Evolutionary conservation across 2,888 invertebrate species (phyloP).

Genomic region (Anoplius nigerrimus): DNA sequence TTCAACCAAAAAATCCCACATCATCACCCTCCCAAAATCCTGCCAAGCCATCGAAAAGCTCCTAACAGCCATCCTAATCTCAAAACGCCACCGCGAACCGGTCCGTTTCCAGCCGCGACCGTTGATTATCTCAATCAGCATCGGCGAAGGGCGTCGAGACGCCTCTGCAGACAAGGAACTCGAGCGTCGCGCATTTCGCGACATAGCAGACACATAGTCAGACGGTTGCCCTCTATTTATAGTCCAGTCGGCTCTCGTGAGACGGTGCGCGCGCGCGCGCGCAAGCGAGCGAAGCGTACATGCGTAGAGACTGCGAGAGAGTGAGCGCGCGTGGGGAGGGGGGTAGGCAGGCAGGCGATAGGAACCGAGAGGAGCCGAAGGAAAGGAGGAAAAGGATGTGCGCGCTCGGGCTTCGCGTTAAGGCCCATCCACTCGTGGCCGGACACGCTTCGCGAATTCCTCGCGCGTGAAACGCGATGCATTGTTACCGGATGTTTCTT

Average conservation of each 20-base stretch:
- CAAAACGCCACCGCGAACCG: too few relatives aligned
- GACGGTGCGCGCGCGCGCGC: constrained; percentile 20
- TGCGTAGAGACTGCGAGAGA: constrained; percentile 6
- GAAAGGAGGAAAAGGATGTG: constrained; percentile 9
- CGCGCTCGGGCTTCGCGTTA: constrained; percentile 27
- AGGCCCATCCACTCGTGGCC: constrained; percentile 26
- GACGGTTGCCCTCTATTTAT: constrained; percentile 64
- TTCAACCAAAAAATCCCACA: too few relatives aligned
- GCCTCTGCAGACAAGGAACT: constrained; percentile 53
- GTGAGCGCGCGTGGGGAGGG: too few relatives aligned
- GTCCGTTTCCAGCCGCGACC: constrained; percentile 14
- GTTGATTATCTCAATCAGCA: constrained; percentile 44
- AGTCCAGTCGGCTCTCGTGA: constrained; percentile 41
- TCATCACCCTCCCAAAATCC: too few relatives aligned
- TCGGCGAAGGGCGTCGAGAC: constrained; percentile 50
- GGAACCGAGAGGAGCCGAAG: constrained; percentile 7
- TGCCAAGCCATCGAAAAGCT: too few relatives aligned
- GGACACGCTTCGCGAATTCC: background rate
- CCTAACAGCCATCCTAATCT: too few relatives aligned
- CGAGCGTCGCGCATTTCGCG: constrained; percentile 55
- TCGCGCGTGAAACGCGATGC: background rate
- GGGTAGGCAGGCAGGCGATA: too few relatives aligned
- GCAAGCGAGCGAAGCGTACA: too few relatives aligned
- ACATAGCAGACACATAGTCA: constrained; percentile 66
- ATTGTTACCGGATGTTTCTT: background rate